Percentiles rank a stretch among this genome's conserved stretches.
These are phyloP conservation scores for Pterois miles DNA, from an alignment of 2,797 vertebrate genomes.

Conservation along the genomic window DNA sequence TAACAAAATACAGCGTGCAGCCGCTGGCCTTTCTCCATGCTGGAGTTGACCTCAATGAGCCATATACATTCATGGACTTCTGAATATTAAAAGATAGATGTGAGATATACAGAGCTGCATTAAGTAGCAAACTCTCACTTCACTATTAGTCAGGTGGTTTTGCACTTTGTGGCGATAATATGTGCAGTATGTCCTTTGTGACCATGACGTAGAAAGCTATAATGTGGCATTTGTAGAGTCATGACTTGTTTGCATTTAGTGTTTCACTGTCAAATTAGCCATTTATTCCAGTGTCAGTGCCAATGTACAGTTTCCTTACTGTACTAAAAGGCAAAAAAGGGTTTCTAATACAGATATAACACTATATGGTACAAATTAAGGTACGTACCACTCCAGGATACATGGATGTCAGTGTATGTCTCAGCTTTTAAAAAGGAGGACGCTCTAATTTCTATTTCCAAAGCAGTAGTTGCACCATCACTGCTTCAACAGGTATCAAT, in stretches of 20 bases:
- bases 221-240: conserved; percentile 45
- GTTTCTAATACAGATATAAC: conserved; percentile 24
- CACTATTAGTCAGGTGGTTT: conserved; percentile 8
- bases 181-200: conserved; percentile 50
- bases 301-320: conserved; percentile 47
- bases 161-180: conserved; percentile 6
- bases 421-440: conserved; percentile 5
- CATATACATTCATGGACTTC: conserved; percentile 38
- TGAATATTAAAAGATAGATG: conserved; percentile 3
- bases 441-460: conserved; percentile 10
- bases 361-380: conserved; percentile 15
- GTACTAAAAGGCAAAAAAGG: conserved; percentile 15
- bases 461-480: conserved; percentile 15
- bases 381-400: conserved; percentile 9
- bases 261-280: conserved; percentile 42
- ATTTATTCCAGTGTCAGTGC: conserved; percentile 55
- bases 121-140: conserved; percentile 14
- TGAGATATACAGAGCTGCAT: conserved; percentile 2
- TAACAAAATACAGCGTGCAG: conserved; percentile 8
- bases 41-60: conserved; percentile 40
- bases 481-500: conserved; percentile 10
- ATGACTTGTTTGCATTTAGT: conserved; percentile 48
- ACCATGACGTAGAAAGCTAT: conserved; percentile 21
- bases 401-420: conserved; percentile 22
- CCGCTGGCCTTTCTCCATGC: conserved; percentile 23